Conservation (phyloP, 2,888 invertebrate species). For the Lithophane ornitopus region DNA sequence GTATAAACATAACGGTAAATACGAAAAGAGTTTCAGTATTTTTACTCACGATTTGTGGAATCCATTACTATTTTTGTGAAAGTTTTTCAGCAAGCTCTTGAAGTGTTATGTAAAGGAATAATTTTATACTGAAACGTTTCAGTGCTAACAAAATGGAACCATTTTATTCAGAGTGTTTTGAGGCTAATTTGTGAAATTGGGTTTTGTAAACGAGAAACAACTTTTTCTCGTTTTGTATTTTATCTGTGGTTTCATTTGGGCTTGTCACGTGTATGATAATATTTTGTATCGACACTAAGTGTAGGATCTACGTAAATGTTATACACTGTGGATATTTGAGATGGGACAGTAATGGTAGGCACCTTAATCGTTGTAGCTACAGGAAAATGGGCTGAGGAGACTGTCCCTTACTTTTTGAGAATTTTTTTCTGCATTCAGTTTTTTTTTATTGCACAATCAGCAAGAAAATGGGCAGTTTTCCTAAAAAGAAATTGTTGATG, state of each 20-base stretch:
- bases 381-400: too few relatives aligned
- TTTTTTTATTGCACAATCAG: too few relatives aligned
- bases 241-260: slow-evolving; percentile 30
- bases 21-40: slow-evolving; percentile 32
- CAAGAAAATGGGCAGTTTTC: too few relatives aligned
- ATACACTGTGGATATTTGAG: too few relatives aligned
- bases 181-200: slow-evolving; percentile 52
- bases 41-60: slow-evolving; percentile 42
- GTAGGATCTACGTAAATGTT: neutral
- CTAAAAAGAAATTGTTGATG: too few relatives aligned
- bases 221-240: slow-evolving; percentile 18
- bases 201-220: slow-evolving; percentile 34
- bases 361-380: too few relatives aligned
- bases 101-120: slow-evolving; percentile 47
- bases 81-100: slow-evolving; percentile 39
- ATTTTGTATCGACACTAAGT: neutral
- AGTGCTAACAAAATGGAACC: slow-evolving; percentile 39
- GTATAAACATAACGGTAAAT: slow-evolving; percentile 36
- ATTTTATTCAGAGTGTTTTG: slow-evolving; percentile 38
- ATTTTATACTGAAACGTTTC: slow-evolving; percentile 51
- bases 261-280: neutral
- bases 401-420: too few relatives aligned
- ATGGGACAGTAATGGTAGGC: too few relatives aligned
- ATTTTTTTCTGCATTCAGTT: too few relatives aligned
- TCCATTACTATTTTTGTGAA: slow-evolving; percentile 29